Conservation (phyloP, 2,113 vertebrate genomes). For the Poecile atricapillus region DNA sequence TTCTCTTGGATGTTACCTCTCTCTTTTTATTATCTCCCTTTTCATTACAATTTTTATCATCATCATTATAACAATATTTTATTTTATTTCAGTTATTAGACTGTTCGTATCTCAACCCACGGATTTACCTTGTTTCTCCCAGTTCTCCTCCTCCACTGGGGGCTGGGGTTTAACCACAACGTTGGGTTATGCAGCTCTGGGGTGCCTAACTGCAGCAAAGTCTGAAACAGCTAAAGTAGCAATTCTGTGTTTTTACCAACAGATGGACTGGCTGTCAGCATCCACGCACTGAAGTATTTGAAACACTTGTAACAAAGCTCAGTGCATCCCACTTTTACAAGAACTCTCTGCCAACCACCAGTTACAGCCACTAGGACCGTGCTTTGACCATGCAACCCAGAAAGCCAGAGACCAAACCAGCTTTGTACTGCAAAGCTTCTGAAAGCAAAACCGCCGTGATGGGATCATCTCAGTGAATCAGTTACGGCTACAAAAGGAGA, state of each 20-base stretch:
- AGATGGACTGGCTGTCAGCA: neutral
- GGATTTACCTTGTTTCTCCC: rapidly evolving
- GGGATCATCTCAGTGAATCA: neutral
- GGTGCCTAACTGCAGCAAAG: neutral
- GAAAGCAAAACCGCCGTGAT: neutral
- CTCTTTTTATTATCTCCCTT: neutral
- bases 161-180: neutral
- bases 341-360: neutral
- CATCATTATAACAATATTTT: neutral
- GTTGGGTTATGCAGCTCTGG: rapidly evolving
- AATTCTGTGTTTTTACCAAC: neutral
- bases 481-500: neutral
- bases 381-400: neutral
- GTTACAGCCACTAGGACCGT: rapidly evolving
- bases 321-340: neutral
- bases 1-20: neutral
- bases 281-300: neutral
- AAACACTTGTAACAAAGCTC: neutral
- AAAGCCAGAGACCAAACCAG: neutral
- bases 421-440: neutral
- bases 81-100: neutral
- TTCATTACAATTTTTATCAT: neutral
- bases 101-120: neutral
- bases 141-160: neutral
- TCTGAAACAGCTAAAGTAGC: neutral